Percentiles rank a stretch among this genome's conserved stretches.
phyloP scores from a whole-genome alignment of 2,888 invertebrate genomes.

The Andrena camellia region DNA sequence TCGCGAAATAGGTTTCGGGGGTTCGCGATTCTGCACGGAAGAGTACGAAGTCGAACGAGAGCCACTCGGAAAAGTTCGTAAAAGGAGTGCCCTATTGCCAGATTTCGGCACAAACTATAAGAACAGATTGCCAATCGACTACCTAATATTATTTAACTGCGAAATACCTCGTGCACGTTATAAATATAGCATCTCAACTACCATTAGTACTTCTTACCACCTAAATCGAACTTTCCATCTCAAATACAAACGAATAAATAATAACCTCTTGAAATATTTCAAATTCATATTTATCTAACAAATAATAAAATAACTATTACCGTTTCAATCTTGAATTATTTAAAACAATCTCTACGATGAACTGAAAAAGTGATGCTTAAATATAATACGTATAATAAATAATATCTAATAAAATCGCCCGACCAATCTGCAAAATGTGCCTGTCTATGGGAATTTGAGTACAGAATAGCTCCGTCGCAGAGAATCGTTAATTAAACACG shows the following conservation, averaged over 20 bases:
- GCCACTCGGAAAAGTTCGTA: slow-evolving; percentile 68
- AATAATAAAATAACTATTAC: not conserved
- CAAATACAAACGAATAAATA: not conserved
- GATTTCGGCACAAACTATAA: slow-evolving; percentile 60
- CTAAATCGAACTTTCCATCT: too few relatives aligned
- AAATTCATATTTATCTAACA: not conserved
- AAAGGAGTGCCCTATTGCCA: slow-evolving; percentile 67
- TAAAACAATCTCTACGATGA: too few relatives aligned
- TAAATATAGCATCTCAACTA: not conserved
- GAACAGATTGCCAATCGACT: slow-evolving; percentile 38
- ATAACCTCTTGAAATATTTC: not conserved
- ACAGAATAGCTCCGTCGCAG: too few relatives aligned
- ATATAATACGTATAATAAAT: too few relatives aligned
- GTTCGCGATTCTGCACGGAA: slow-evolving; percentile 62
- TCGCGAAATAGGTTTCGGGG: slow-evolving; percentile 55
- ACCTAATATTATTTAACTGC: not conserved
- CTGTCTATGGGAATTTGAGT: too few relatives aligned
- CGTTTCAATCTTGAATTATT: too few relatives aligned
- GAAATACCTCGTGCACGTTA: not conserved
- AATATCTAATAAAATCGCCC: too few relatives aligned
- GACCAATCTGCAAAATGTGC: too few relatives aligned
- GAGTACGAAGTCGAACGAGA: slow-evolving; percentile 63
- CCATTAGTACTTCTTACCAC: too few relatives aligned
- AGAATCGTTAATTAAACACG: too few relatives aligned
- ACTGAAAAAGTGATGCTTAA: too few relatives aligned